Percentiles rank a stretch among this genome's conserved stretches.
These are phyloP conservation scores for Rissa tridactyla DNA, from an alignment of 2,113 vertebrate genomes.

Conservation along the genomic window DNA sequence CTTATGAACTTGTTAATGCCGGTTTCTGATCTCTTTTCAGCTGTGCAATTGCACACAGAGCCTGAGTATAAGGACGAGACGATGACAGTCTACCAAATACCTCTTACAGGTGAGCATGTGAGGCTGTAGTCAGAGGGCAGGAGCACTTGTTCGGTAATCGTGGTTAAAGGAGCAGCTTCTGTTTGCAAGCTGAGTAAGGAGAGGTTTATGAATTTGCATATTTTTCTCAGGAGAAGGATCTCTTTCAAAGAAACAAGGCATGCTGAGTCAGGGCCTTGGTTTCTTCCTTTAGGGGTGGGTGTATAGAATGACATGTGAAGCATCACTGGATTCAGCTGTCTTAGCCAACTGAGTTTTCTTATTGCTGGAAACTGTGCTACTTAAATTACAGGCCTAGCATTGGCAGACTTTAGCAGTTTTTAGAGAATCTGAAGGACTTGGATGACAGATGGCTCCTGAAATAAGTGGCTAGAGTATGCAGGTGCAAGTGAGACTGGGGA, in stretches of 20 bases:
- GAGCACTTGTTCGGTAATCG: background rate
- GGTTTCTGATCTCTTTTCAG: constrained; percentile 16
- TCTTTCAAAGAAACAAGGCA: background rate
- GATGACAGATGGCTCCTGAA: background rate
- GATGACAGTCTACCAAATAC: constrained; percentile 84
- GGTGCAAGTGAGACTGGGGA: rapidly evolving
- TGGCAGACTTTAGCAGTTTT: background rate
- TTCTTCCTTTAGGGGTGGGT: background rate
- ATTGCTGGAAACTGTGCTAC: background rate
- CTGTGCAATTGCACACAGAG: constrained; percentile 73
- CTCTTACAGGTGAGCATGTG: constrained; percentile 82
- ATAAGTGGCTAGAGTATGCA: background rate
- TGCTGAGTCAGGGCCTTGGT: background rate
- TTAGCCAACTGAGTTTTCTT: background rate
- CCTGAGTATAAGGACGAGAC: constrained; percentile 80
- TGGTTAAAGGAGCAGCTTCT: background rate
- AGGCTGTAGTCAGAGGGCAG: background rate
- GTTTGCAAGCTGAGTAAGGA: background rate
- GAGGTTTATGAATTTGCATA: background rate
- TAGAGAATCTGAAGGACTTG: background rate
- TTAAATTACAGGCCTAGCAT: background rate
- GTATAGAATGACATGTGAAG: background rate
- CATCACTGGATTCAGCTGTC: background rate
- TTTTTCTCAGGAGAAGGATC: background rate
- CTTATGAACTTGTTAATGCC: background rate